Evolutionary conservation across 2,888 invertebrate species (phyloP).

Genomic region (Caenorhabditis auriculariae): DNA sequence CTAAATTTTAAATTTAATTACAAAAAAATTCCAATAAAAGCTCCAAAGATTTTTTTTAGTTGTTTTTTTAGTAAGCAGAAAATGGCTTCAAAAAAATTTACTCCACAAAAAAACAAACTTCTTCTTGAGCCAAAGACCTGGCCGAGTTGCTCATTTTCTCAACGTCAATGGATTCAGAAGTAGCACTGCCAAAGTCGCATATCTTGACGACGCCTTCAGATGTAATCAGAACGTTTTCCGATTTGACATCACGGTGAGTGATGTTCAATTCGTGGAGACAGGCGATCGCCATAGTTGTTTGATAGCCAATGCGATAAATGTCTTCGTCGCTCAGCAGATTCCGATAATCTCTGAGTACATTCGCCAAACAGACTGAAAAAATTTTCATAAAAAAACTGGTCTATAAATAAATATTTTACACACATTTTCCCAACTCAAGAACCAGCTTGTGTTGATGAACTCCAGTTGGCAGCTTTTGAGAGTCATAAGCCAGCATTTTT

Average conservation of each 20-base stretch:
- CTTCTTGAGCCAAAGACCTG: slow-evolving; percentile 22
- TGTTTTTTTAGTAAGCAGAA: too few species aligned
- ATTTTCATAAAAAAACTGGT: background rate
- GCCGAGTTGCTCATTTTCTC: slow-evolving; percentile 13
- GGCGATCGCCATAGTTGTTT: slow-evolving; percentile 14
- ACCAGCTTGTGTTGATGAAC: too few species aligned
- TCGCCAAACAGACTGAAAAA: background rate
- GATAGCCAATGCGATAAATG: slow-evolving; percentile 13
- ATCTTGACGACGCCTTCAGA: slow-evolving; percentile 18
- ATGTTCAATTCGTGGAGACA: slow-evolving; percentile 17
- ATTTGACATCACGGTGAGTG: slow-evolving; percentile 29
- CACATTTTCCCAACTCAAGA: too few species aligned
- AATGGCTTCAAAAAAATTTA: background rate
- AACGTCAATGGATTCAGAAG: slow-evolving; percentile 21
- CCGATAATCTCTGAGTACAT: background rate
- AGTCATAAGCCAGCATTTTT: too few species aligned
- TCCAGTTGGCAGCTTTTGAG: too few species aligned
- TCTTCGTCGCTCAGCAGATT: background rate
- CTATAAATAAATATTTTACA: too few species aligned
- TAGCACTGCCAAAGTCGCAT: slow-evolving; percentile 33
- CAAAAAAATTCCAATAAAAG: too few species aligned
- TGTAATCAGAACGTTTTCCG: slow-evolving; percentile 27
- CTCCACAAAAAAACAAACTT: slow-evolving; percentile 4
- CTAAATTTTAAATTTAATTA: too few species aligned
- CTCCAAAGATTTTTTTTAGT: too few species aligned